A percentile compares a stretch with the other conserved stretches of the same genome.
phyloP scores from a whole-genome alignment of 2,797 vertebrate species.

The Vultur gryphus region DNA sequence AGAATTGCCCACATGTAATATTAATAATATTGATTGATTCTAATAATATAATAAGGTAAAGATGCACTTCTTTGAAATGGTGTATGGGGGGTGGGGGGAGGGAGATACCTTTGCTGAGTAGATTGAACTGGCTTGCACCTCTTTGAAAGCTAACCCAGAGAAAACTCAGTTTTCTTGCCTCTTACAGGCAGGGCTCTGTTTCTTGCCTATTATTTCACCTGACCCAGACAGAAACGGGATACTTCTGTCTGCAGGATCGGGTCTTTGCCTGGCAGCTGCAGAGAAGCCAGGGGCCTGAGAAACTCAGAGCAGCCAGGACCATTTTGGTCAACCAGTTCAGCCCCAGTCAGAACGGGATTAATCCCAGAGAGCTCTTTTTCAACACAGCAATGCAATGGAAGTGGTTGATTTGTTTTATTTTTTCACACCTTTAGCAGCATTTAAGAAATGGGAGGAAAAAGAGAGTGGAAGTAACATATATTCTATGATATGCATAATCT shows the following conservation, averaged over 20 bases:
- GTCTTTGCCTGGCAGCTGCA: background rate
- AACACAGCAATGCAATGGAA: background rate
- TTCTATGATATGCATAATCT: background rate
- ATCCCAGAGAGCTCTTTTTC: background rate
- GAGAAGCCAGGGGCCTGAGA: background rate
- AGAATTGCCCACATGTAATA: constrained; percentile 71
- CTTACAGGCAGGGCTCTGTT: background rate
- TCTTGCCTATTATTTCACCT: background rate
- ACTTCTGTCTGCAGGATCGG: background rate
- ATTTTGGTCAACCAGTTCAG: background rate
- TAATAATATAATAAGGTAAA: constrained; percentile 69
- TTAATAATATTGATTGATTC: constrained; percentile 76
- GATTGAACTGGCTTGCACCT: background rate
- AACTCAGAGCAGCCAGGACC: background rate
- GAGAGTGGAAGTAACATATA: fast-evolving
- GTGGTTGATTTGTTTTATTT: background rate
- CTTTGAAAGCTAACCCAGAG: background rate
- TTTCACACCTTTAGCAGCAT: background rate
- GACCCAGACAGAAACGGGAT: background rate
- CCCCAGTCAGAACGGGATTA: background rate
- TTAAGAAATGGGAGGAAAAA: background rate
- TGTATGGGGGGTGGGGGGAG: background rate
- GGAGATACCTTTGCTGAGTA: background rate
- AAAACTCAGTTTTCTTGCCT: background rate
- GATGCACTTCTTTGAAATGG: constrained; percentile 30